Evolutionary conservation across 2,888 invertebrate species (phyloP).

Genomic region (Drosophila austrosaltans): DNA sequence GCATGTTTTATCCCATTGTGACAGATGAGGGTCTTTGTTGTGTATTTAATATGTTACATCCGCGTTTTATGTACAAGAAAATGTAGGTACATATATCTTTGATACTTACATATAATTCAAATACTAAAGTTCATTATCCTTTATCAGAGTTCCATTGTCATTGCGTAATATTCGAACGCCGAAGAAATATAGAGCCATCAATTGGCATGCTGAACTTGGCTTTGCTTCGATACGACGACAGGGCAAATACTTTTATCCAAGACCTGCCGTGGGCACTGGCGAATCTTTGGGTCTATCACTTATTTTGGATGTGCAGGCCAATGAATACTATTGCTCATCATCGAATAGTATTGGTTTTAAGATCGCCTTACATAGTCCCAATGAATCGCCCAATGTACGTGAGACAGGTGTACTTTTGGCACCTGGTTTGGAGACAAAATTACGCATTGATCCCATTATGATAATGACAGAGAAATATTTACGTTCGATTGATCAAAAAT

Average conservation of each 20-base stretch:
- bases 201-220: conserved; percentile 91
- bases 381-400: conserved; percentile 78
- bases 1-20: conserved; percentile 89
- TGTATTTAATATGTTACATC: conserved; percentile 90
- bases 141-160: conserved; percentile 53
- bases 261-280: conserved; percentile 85
- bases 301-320: conserved; percentile 87
- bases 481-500: conserved; percentile 60
- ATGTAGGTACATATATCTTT: conserved; percentile 49
- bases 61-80: conserved; percentile 79
- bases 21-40: conserved; percentile 94
- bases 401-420: conserved; percentile 77
- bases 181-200: conserved; percentile 79
- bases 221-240: conserved; percentile 81
- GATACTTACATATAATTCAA: too few species aligned
- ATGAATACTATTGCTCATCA: conserved; percentile 91
- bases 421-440: conserved; percentile 76
- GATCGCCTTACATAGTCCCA: conserved; percentile 78
- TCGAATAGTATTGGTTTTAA: conserved; percentile 85
- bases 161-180: conserved; percentile 42
- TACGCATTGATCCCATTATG: conserved; percentile 77
- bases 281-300: conserved; percentile 89
- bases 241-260: conserved; percentile 84
- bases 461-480: conserved; percentile 68
- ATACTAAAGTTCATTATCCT: background rate